Evolutionary conservation across 2,797 vertebrate species (phyloP), one percentile per base, ranked within the genome.

Genomic region (Phalloptychus januarius): DNA sequence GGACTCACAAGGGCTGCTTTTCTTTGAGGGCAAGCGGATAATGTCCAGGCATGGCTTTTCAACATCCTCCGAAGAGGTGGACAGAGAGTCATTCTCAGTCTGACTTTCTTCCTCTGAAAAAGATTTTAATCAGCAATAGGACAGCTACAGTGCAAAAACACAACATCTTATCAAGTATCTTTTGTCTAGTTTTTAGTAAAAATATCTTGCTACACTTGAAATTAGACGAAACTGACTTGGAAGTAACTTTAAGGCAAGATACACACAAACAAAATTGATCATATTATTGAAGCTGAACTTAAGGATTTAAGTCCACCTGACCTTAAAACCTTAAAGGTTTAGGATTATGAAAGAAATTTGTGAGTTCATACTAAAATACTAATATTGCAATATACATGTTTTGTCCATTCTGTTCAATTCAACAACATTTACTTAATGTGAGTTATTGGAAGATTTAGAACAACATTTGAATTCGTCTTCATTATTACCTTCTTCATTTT

Each of bases 401-500:
- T 65, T 8, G 4, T 38, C 28, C 61, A 63, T 10, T 18, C 7
- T 36, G 11, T 20, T 63, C 33, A 36, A 67, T 12, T 67, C 20
- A 25, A 40, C 33, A 67, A 40, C 36, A 65, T 38, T 65, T 20
- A 23, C 61, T 3, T 10, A 65, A 38, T 31, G 56, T 31, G 16
- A 36, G 61, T 8, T 11, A 33, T n/a, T n/a, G 31, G 44, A 74
- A 63, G 7, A 50, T 10, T 69, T 50, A 82, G 71, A 79, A 67
- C 36, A 36, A 18, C 23, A 69, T 72, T 65, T 33, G 3, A 78
- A 67, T 70, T 28, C 12, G 75, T 71, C 13, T 45, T 80, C 6
- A 61, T 72, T 28, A 76, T 70, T 87, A 89, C 89, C 84, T 50
- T 87, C 77, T 65, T 90, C 82, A 48, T 89, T 71, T 67, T 92